Evolutionary conservation across 2,113 vertebrate genomes (phyloP).

Genomic region (Petaurus breviceps): DNA sequence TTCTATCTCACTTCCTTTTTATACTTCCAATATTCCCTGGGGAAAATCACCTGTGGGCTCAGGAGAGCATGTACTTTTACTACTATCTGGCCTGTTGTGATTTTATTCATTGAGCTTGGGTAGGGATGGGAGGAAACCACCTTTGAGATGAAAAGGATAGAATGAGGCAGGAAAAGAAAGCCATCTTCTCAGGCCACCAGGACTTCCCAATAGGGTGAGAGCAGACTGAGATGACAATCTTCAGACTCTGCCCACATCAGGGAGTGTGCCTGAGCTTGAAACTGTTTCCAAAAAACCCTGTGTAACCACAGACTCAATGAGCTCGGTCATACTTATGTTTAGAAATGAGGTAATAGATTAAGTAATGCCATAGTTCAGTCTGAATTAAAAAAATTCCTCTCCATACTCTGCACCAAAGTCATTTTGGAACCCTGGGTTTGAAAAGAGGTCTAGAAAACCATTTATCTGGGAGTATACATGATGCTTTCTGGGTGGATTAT

Average conservation of each 20-base stretch:
- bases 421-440: slow-evolving; percentile 16
- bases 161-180: slow-evolving; percentile 64
- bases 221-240: slow-evolving; percentile 69
- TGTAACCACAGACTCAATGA: slow-evolving; percentile 69
- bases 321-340: slow-evolving; percentile 71
- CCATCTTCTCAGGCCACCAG: slow-evolving; percentile 65
- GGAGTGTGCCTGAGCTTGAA: slow-evolving; percentile 77
- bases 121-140: slow-evolving; percentile 62
- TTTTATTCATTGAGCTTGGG: not conserved
- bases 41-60: not conserved
- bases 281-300: slow-evolving; percentile 78
- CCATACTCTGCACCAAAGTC: slow-evolving; percentile 45
- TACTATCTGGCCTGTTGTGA: slow-evolving; percentile 1
- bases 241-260: slow-evolving; percentile 71
- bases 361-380: slow-evolving; percentile 65
- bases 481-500: slow-evolving; percentile 68
- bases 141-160: slow-evolving; percentile 51
- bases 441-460: slow-evolving; percentile 9
- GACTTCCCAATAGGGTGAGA: slow-evolving; percentile 79
- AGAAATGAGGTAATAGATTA: slow-evolving; percentile 74
- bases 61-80: slow-evolving; percentile 13
- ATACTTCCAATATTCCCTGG: not conserved
- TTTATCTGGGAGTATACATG: not conserved
- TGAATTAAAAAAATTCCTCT: slow-evolving; percentile 54
- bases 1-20: not conserved